These are phyloP conservation scores for Danio jaintianensis DNA, from an alignment of 2,797 vertebrate genomes.

Conservation along the genomic window DNA sequence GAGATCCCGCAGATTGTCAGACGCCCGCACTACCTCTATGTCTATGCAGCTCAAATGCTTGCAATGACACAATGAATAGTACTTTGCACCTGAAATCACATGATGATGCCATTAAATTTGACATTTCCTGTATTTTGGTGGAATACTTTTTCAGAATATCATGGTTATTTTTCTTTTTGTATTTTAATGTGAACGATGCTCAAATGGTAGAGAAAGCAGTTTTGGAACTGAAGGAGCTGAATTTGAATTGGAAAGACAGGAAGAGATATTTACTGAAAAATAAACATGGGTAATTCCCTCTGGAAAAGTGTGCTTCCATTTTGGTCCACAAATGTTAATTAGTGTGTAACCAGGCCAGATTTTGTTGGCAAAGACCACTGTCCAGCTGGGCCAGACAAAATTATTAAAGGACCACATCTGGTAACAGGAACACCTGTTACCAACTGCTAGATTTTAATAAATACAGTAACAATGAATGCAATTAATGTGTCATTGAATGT, in stretches of 20 bases:
- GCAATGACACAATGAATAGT: constrained; percentile 5
- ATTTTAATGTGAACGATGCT: not conserved
- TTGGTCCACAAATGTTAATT: not conserved
- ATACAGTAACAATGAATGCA: no score
- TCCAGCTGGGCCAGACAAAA: no score
- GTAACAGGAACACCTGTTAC: no score
- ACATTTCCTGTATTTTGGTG: not conserved
- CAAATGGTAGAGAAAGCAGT: not conserved
- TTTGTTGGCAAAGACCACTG: not conserved
- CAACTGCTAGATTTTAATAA: no score
- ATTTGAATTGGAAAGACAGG: not conserved
- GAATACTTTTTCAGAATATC: not conserved
- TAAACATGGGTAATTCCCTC: not conserved
- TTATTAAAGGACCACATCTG: no score
- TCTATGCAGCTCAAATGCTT: not conserved
- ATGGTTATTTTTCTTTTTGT: not conserved
- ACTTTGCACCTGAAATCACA: not conserved
- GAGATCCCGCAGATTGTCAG: constrained; percentile 55
- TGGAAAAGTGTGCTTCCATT: not conserved
- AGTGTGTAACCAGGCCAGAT: not conserved
- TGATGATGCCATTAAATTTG: not conserved
- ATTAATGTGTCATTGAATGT: no score
- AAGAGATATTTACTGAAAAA: not conserved
- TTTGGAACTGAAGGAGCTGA: not conserved
- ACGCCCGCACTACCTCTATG: not conserved